phyloP scores from a whole-genome alignment of 2,797 vertebrate genomes.

The Bufotes viridis region DNA sequence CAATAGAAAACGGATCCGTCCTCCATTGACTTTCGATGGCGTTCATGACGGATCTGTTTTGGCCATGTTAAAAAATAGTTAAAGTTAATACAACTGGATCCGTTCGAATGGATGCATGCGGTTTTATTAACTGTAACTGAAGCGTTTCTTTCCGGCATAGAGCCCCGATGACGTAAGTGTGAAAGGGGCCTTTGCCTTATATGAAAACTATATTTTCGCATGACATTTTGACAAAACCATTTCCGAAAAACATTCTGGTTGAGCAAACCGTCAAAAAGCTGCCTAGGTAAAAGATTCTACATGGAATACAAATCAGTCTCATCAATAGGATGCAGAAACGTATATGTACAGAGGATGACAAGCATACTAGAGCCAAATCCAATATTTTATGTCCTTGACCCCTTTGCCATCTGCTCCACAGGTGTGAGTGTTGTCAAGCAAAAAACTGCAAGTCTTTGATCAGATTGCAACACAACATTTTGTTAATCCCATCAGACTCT shows the following conservation, averaged over 20 bases:
- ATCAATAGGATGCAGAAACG: background rate
- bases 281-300: background rate
- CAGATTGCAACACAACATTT: slow-evolving; percentile 9
- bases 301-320: background rate
- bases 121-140: no score
- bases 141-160: no score
- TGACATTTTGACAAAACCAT: background rate
- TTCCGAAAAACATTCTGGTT: background rate
- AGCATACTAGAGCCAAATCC: background rate
- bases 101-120: no score
- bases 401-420: background rate
- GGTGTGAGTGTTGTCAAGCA: background rate
- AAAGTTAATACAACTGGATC: no score
- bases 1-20: no score
- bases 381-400: background rate
- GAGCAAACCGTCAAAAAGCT: background rate
- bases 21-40: no score
- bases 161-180: no score
- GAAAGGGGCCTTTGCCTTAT: no score
- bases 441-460: slow-evolving; percentile 29
- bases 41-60: no score
- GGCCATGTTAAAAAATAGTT: no score
- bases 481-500: slow-evolving; percentile 25
- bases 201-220: no score
- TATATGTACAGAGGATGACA: background rate